Percentiles rank a stretch among this genome's conserved stretches.
Conservation (phyloP, 2,113 vertebrate genomes). For the Hippolais icterina region DNA sequence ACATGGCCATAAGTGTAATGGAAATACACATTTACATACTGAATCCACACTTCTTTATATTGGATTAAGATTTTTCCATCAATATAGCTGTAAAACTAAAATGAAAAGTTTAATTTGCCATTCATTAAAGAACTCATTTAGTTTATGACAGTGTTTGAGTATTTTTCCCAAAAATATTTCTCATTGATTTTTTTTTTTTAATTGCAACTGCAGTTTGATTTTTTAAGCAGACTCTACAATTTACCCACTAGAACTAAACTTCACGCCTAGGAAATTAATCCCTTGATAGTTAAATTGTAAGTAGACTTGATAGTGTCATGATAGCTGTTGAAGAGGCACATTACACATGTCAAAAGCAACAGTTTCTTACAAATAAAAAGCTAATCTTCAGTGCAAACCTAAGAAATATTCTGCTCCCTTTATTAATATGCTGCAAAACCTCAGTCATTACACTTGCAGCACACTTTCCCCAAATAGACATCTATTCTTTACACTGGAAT, state of each 20-base stretch:
- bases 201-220: neutral
- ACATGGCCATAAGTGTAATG: neutral
- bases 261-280: conserved; percentile 26
- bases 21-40: neutral
- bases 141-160: neutral
- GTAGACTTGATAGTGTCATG: neutral
- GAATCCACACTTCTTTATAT: neutral
- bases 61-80: neutral
- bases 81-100: neutral
- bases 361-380: neutral
- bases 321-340: neutral
- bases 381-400: neutral
- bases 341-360: neutral
- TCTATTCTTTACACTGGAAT: neutral
- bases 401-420: neutral
- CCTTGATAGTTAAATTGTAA: neutral
- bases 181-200: neutral
- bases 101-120: neutral
- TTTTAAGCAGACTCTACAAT: neutral
- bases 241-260: neutral
- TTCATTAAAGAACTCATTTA: neutral
- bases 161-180: neutral
- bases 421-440: neutral
- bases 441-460: neutral
- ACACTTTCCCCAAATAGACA: neutral